Base-by-base conservation (phyloP, 2,888 invertebrate genomes). In the Eilema caniola region DNA sequence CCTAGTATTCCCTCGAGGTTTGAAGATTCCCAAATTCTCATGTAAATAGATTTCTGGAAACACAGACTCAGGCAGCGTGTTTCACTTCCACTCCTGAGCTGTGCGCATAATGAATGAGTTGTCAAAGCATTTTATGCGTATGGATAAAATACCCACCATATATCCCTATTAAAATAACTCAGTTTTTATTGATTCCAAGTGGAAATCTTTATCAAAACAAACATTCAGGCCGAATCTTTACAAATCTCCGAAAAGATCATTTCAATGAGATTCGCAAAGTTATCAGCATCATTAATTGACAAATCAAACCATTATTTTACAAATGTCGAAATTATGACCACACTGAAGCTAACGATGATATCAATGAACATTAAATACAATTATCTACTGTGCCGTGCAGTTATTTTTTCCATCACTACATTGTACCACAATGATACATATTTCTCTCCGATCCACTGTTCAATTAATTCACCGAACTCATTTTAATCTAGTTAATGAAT, bases 401-500 rank as follows among this genome's bases (percentile, higher is more conserved):
- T 53, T n/a, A 8, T n/a, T 53, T 53, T 47, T 53, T 53, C n/a
- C 47, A 20, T 20, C 41, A 20, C 47, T 20, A 20, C 47, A 47
- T 47, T 47, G 20, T 7, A 5, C 14, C n/a, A 20, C 47, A 47
- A 47, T 20, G 47, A 47, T n/a, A 53, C 53, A 53, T 53, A 53
- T 20, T 53, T 53, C 53, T 20, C 20, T n/a, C 20, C 53, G 53
- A 53, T 53, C n/a, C 53, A 53, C n/a, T n/a, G 8, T 53, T 10
- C 20, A 47, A 47, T 47, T 47, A 47, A 47, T 47, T 53, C 53
- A n/a, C 53, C 62, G 59, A 59, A 25, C 25, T 81, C 81, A 79
- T 81, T 80, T 84, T 80, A 71, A 74, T 74, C 72, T 11, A 59
- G 28, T 59, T 59, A 59, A 59, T 25, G 76, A 80, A 85, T 85